Percentiles rank a stretch among this genome's conserved stretches.
Evolutionary conservation across 2,888 invertebrate genomes (phyloP).

Genomic region (Idaea dimidiata): DNA sequence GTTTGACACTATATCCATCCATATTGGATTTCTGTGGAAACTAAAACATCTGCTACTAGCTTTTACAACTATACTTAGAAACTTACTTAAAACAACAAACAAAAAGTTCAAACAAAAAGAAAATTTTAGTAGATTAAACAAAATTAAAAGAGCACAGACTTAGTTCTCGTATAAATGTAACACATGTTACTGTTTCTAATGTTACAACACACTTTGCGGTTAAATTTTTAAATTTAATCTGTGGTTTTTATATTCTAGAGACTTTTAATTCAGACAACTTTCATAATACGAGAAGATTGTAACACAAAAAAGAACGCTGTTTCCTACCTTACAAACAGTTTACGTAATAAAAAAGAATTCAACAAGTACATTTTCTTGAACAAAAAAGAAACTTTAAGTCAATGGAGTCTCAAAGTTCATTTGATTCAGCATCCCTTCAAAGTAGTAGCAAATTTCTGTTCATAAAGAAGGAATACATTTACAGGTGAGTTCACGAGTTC

Average conservation of each 20-base stretch:
- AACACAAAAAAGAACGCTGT: background rate
- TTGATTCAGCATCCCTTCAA: slow-evolving; percentile 20
- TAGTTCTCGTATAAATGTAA: slow-evolving; percentile 6
- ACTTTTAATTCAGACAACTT: background rate
- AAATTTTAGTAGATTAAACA: slow-evolving; percentile 17
- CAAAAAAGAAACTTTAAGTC: slow-evolving; percentile 13
- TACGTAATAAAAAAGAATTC: slow-evolving; percentile 1
- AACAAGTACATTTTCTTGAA: background rate
- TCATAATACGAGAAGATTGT: background rate
- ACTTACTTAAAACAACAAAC: slow-evolving; percentile 14
- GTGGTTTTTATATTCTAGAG: background rate
- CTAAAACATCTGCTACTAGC: slow-evolving; percentile 26
- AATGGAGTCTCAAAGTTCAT: slow-evolving; percentile 17
- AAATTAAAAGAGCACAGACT: slow-evolving; percentile 1
- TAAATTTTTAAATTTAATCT: background rate
- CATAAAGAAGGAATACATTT: slow-evolving; percentile 62
- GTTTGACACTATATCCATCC: slow-evolving; percentile 18
- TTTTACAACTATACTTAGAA: slow-evolving; percentile 16
- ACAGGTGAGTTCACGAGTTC: slow-evolving; percentile 54
- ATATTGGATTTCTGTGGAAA: slow-evolving; percentile 34
- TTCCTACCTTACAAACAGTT: background rate
- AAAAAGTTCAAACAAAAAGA: slow-evolving; percentile 1
- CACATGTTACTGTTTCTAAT: background rate
- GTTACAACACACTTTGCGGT: background rate
- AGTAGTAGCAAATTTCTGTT: slow-evolving; percentile 31